phyloP scores from a whole-genome alignment of 2,113 vertebrate genomes.

The Phalacrocorax pelagicus region DNA sequence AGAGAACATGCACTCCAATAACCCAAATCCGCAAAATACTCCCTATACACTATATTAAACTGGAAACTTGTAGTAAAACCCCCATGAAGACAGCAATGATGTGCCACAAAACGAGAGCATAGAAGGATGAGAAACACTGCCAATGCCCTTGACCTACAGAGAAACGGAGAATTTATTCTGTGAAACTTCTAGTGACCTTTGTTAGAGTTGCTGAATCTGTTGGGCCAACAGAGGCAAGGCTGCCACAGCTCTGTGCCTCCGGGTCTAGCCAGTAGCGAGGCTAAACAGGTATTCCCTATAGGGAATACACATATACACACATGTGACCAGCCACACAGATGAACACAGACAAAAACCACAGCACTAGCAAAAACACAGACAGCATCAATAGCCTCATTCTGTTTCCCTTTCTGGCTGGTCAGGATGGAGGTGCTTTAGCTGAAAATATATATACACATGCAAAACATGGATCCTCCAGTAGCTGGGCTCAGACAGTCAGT shows the following conservation, averaged over 20 bases:
- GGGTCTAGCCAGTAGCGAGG: background rate
- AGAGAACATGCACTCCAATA: background rate
- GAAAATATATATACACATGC: background rate
- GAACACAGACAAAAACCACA: background rate
- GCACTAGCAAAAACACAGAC: background rate
- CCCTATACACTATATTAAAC: background rate
- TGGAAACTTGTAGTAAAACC: background rate
- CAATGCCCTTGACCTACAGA: background rate
- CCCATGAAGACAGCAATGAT: background rate
- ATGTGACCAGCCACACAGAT: background rate
- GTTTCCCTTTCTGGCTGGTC: background rate
- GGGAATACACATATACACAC: accelerated
- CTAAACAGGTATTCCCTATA: background rate
- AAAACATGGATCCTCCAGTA: background rate
- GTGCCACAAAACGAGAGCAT: background rate
- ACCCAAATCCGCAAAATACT: background rate
- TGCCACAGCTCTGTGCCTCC: background rate
- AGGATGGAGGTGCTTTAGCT: background rate
- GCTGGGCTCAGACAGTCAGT: background rate
- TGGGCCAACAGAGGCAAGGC: background rate
- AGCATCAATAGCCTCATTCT: background rate
- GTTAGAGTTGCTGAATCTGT: background rate
- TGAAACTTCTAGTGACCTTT: background rate
- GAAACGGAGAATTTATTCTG: background rate
- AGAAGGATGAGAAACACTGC: background rate